Evolutionary conservation across 2,113 vertebrate species (phyloP).

Genomic region (Cervus canadensis): DNA sequence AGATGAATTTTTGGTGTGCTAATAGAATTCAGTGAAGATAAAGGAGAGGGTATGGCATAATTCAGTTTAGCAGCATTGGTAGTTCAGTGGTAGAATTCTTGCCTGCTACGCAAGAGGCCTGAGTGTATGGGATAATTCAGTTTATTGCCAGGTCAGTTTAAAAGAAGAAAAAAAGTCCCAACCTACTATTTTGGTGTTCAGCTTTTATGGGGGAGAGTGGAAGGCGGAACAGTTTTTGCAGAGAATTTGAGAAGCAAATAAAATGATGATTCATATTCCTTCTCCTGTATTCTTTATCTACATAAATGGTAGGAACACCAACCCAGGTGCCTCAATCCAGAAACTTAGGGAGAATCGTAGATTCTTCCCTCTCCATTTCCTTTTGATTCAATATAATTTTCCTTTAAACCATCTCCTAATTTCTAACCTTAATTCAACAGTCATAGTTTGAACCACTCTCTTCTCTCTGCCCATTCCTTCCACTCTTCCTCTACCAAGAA

Average conservation of each 20-base stretch:
- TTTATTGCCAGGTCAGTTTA: not conserved
- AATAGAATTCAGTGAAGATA: slow-evolving; percentile 32
- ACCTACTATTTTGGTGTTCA: not conserved
- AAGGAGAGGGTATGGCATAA: not conserved
- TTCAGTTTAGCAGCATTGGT: not conserved
- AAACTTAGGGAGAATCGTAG: not conserved
- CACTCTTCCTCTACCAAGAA: not conserved
- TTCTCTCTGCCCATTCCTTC: not conserved
- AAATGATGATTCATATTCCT: not conserved
- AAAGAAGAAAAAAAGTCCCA: not conserved
- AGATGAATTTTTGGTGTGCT: not conserved
- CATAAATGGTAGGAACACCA: not conserved
- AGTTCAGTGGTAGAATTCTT: not conserved
- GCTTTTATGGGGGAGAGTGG: not conserved
- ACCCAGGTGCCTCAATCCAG: not conserved
- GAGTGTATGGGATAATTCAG: not conserved
- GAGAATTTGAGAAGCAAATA: slow-evolving; percentile 15
- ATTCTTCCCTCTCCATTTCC: not conserved
- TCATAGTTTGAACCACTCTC: not conserved
- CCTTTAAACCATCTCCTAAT: not conserved
- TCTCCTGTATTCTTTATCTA: not conserved
- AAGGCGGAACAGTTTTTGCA: slow-evolving; percentile 25
- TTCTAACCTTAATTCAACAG: not conserved
- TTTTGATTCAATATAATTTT: not conserved
- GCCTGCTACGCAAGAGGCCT: not conserved